Base-by-base conservation (phyloP, 64 coral and sea anemone species). In the Actinia equina region DNA sequence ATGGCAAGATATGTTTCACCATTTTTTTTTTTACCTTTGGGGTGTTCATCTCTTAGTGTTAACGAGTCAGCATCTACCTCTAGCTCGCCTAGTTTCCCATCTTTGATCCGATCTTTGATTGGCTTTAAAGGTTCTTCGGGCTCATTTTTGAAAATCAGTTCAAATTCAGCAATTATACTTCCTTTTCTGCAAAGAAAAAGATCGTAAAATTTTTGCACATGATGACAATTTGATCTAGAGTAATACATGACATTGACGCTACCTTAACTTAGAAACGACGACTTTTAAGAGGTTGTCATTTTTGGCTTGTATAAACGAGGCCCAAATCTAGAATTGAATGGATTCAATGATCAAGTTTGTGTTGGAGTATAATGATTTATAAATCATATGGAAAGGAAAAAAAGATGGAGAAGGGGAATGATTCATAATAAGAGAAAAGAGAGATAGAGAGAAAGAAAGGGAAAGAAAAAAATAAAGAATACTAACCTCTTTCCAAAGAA, bases 101-200 rank as follows among this genome's bases (percentile, higher is more conserved):
- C 27, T 23, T 17, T 52, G 2, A 92, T 64, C 13, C 44, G 74
- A 30, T 71, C 58, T 2, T 14, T 22, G 16, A 92, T 59, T 43
- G 77, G 85, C 11, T 59, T 26, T 3, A 87, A 60, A 3, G 85
- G 90, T 13, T 87, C 90, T 43, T 0, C 15, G 10, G 51, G 10
- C 8, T 62, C 74, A 4, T 0, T 71, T 71, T 3, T 14, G 80
- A 92, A 92, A 22, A 53, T 2, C 17, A 92, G 44, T n/a, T 87
- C 26, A 41, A 92, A 59, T 63, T 27, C n/a, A 53, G 85, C 90
- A 23, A 54, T 18, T 41, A 92, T 59, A 56, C 90, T 92, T 43
- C 90, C 90, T 6, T n/a, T 12, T 18, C 90, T 92, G 18, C 9
- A 44, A 62, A 2, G 26, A 49, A 8, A 51, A 79, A 62, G 18